Evolutionary conservation across 2,888 invertebrate species (phyloP).

Genomic region (Phytoseiulus persimilis): DNA sequence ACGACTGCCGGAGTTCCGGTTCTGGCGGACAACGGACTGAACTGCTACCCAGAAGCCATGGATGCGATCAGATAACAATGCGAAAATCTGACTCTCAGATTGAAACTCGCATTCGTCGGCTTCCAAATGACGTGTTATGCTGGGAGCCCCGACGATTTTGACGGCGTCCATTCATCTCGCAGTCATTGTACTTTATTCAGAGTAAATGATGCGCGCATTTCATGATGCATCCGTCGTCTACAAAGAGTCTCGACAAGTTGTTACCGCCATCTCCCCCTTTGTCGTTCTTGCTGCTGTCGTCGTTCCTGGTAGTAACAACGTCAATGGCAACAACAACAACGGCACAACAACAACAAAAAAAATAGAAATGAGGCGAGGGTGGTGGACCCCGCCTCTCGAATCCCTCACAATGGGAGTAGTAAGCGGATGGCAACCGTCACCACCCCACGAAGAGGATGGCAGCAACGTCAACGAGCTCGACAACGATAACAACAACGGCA

Average conservation of each 20-base stretch:
- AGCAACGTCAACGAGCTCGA: background rate
- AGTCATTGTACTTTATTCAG: background rate
- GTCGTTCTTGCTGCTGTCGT: background rate
- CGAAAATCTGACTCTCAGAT: background rate
- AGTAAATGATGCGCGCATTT: background rate
- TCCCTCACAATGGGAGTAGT: background rate
- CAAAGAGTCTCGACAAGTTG: background rate
- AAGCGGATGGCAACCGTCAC: background rate
- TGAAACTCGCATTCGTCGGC: background rate
- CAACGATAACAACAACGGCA: background rate
- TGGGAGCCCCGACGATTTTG: background rate
- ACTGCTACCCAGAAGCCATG: background rate
- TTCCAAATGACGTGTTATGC: background rate
- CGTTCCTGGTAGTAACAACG: background rate
- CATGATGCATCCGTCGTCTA: background rate
- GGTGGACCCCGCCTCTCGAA: background rate
- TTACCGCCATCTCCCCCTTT: background rate
- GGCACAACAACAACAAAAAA: background rate
- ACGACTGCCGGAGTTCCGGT: background rate
- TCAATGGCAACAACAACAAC: background rate
- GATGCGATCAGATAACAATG: background rate
- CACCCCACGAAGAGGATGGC: background rate
- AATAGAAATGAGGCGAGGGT: background rate
- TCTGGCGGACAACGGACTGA: background rate
- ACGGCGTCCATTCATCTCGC: background rate